Conservation (phyloP, 2,113 vertebrate genomes). For the Anser cygnoides region DNA sequence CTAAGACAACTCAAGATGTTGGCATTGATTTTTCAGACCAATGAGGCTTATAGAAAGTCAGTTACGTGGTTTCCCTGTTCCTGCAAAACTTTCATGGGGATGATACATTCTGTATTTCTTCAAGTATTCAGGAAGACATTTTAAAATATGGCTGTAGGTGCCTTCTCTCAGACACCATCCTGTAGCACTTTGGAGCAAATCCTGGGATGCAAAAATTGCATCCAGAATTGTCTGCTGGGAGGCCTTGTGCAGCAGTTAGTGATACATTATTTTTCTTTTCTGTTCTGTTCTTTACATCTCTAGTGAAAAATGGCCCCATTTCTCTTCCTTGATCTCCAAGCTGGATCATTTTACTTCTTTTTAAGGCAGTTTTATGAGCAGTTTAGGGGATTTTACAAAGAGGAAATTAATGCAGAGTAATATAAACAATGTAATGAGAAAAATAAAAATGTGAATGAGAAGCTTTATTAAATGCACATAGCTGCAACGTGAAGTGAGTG, state of each 20-base stretch:
- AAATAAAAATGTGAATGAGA: not conserved
- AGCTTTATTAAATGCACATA: slow-evolving; percentile 7
- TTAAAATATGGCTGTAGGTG: not conserved
- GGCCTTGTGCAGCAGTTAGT: not conserved
- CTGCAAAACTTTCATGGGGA: not conserved
- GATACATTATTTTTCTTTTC: not conserved
- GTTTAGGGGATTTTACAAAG: slow-evolving; percentile 2
- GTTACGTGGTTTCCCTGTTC: not conserved
- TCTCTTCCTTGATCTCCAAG: slow-evolving; percentile 11
- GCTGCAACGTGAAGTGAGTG: not conserved
- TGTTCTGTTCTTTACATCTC: not conserved
- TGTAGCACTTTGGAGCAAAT: not conserved
- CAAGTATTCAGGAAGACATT: not conserved
- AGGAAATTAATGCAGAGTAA: slow-evolving; percentile 45
- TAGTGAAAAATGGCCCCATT: not conserved
- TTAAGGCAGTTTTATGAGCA: slow-evolving; percentile 18
- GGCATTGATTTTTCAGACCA: not conserved
- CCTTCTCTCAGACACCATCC: not conserved
- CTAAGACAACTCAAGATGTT: not conserved
- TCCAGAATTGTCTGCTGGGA: not conserved
- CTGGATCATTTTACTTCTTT: slow-evolving; percentile 43
- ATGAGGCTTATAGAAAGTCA: not conserved
- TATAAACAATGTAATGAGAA: not conserved
- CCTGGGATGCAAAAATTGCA: not conserved
- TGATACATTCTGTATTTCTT: not conserved